phyloP scores from a whole-genome alignment of 2,888 invertebrate genomes.

The Agrilus mali region DNA sequence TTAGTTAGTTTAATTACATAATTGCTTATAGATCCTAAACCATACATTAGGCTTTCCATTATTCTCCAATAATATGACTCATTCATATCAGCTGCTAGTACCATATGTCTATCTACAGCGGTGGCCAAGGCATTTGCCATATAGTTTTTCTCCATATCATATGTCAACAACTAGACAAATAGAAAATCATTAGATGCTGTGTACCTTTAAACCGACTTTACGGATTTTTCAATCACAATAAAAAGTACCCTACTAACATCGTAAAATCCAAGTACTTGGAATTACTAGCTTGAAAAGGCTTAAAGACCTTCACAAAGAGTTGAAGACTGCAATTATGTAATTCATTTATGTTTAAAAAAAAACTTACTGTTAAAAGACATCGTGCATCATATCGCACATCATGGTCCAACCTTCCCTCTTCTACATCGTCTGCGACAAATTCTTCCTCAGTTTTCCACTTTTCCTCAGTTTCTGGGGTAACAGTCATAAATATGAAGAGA shows the following conservation, averaged over 20 bases:
- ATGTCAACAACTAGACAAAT: neutral
- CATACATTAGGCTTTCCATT: constrained; percentile 7
- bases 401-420: constrained; percentile 1
- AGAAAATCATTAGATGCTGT: neutral
- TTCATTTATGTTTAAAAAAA: neutral
- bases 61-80: constrained; percentile 10
- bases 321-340: too few relatives aligned
- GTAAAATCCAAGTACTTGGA: too few relatives aligned
- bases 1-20: constrained; percentile 3
- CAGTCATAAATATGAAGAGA: constrained; percentile 12
- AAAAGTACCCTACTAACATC: too few relatives aligned
- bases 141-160: neutral
- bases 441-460: constrained; percentile 11
- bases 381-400: constrained; percentile 4
- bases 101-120: neutral
- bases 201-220: too few relatives aligned
- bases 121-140: constrained; percentile 3
- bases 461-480: constrained; percentile 10
- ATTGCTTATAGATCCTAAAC: constrained; percentile 6
- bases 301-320: too few relatives aligned
- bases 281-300: too few relatives aligned
- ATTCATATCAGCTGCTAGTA: too few relatives aligned
- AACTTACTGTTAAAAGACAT: constrained; percentile 6
- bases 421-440: constrained; percentile 4
- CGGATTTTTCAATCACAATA: too few relatives aligned